Base-by-base conservation (phyloP, 2,797 vertebrate species). In the Enteromius fasciolatus region DNA sequence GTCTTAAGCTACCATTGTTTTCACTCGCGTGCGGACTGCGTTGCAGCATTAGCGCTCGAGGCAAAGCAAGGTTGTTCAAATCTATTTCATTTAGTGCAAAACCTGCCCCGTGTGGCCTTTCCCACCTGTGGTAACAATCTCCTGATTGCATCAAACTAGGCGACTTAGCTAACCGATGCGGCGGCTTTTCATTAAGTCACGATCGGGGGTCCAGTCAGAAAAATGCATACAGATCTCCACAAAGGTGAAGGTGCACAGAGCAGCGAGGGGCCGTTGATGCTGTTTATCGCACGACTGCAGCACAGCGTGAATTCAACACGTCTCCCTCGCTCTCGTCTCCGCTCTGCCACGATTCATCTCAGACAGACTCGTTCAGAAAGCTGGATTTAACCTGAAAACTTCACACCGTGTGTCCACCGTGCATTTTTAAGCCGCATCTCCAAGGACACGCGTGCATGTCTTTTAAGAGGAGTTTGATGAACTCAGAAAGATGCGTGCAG, bases 41-140 rank as follows among this genome's bases (percentile, higher is more conserved):
- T 57, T 87, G 83, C 78, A 83, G 83, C 44, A 77, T n/a, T 31
- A 10, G 25, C 44, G n/a, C 18, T 28, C 2, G 0, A 39, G 17
- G 41, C 17, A 28, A 33, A n/a, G 15, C 8, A 36, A 68, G 20
- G 39, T 31, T 46, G 74, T 14, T 33, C 5, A 61, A 72, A 61
- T 33, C 18, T 18, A 80, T 23, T 61, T 80, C 7, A n/a, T 72
- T 59, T 59, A 59, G 39, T 4, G 39, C 50, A 31, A 68, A 67
- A 14, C 15, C 66, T 48, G 54, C 44, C 9, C 33, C 10, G 8
- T 44, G 63, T 15, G 67, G 18, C 23, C 12, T 46, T 33, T 54
- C 10, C 68, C 63, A 79, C 61, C 25, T 33, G 70, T 59, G 50
- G 41, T 79, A 17, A 73, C 20, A 74, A 73, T 23, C 67, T 10